Conservation (phyloP, 2,888 invertebrate genomes). For the Dasypolia templi region DNA sequence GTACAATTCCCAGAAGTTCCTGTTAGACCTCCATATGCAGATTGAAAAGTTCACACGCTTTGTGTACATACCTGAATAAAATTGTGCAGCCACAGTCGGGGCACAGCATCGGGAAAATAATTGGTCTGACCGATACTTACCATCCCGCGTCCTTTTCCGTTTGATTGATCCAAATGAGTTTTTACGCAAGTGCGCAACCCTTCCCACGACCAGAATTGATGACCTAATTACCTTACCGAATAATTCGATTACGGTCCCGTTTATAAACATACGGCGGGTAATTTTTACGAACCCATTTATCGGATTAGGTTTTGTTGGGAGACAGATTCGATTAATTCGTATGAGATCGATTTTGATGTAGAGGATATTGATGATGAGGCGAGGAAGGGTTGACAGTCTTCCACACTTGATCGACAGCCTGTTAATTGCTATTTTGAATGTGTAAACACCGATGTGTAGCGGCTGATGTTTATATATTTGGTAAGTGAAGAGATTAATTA, state of each 20-base stretch:
- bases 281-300: conserved; percentile 59
- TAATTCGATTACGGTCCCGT: conserved; percentile 47
- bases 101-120: not conserved
- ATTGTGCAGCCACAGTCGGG: not conserved
- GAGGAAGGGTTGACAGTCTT: conserved; percentile 63
- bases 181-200: conserved; percentile 26
- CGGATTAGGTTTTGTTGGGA: conserved; percentile 60
- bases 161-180: conserved; percentile 40
- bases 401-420: conserved; percentile 72
- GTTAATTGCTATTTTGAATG: conserved; percentile 75
- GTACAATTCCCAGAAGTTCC: not conserved
- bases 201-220: conserved; percentile 37
- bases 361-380: conserved; percentile 72
- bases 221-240: conserved; percentile 42
- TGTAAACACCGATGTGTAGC: conserved; percentile 55
- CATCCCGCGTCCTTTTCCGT: not conserved
- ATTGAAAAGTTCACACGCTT: conserved; percentile 10
- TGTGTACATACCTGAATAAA: not conserved
- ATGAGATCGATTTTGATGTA: conserved; percentile 58
- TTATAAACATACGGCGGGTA: conserved; percentile 50
- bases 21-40: not conserved
- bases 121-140: conserved; percentile 1
- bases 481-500: conserved; percentile 14
- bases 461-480: conserved; percentile 41
- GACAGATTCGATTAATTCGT: conserved; percentile 73